phyloP scores from a whole-genome alignment of 2,888 invertebrate species.

The Lithophane socia region DNA sequence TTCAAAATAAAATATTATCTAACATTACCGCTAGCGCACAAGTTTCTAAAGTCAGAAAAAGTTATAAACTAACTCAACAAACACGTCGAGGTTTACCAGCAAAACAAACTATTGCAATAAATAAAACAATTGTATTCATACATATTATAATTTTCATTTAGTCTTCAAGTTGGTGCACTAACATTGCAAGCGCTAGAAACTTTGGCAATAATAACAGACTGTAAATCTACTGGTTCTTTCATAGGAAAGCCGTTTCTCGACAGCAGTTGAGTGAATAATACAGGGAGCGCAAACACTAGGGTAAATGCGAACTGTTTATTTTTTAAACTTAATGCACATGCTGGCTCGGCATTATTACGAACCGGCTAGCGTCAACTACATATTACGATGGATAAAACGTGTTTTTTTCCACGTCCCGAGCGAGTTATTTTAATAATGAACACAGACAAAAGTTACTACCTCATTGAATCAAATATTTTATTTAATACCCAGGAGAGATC shows the following conservation, averaged over 20 bases:
- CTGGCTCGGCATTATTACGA: conserved; percentile 11
- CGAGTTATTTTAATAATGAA: conserved; percentile 41
- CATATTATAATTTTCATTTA: conserved; percentile 72
- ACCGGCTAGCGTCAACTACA: conserved; percentile 16
- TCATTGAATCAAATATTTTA: conserved; percentile 41
- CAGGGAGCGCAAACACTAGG: conserved; percentile 22
- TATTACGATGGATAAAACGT: conserved; percentile 12
- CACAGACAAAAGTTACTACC: conserved; percentile 21
- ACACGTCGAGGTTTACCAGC: conserved; percentile 58
- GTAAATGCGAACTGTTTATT: conserved; percentile 43
- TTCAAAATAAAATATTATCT: conserved; percentile 43
- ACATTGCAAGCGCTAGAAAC: conserved; percentile 66
- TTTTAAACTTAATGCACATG: conserved; percentile 45
- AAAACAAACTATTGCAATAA: conserved; percentile 71
- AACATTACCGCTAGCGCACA: conserved; percentile 15
- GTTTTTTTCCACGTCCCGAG: conserved; percentile 15
- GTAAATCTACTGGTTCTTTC: conserved; percentile 74
- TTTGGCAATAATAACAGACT: conserved; percentile 78
- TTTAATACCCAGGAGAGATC: conserved; percentile 17
- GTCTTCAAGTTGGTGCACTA: conserved; percentile 64
- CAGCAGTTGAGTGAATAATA: conserved; percentile 52
- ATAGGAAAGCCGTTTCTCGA: conserved; percentile 66
- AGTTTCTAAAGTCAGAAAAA: conserved; percentile 54
- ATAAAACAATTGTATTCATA: conserved; percentile 73
- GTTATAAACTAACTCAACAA: conserved; percentile 43